Evolutionary conservation across 2,113 vertebrate genomes (phyloP), one percentile per base, ranked within the genome.

Genomic region (Archilochus colubris): DNA sequence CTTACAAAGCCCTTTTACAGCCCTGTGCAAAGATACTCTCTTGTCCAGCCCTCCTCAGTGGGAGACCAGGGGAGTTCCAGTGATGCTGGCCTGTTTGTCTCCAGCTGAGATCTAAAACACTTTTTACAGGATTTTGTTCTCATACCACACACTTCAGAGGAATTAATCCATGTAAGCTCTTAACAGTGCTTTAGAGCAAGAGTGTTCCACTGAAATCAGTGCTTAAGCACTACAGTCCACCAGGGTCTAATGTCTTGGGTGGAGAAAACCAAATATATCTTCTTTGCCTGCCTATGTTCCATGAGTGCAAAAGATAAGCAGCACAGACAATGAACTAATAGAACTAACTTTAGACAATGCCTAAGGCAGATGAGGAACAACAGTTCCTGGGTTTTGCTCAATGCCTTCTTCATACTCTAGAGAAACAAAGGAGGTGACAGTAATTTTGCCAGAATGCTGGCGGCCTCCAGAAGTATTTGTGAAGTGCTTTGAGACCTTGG

Each of bases 201-300:
- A 57, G 16, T 8, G 20, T 9, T 73, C 38, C 54, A 12, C 19
- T 16, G 67, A 69, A 87, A 68, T 12, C 55, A 25, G 30, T 17
- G 22, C 23, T 43, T 12, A 30, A 75, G 66, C 61, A 68, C 54
- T 48, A 36, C 18, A 68, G 53, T 4, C 6, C 21, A 11, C 33
- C 27, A 44, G 43, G n/a, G 46, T 33, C 74, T 55, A 50, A 84
- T 0, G 1, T 12, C 27, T 54, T 3, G 1, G 3, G 33, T 2
- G 6, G 36, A 53, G 31, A 59, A 50, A 92, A 14, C 25, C 44
- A 62, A 78, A 53, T 9, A 6, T 1, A 3, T 25, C 40, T 44
- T 88, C 77, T 67, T 67, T 63, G 43, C 19, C 38, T 44, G 8
- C 0, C 0, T 43, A 28, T 8, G 13, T 23, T 14, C 36, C 72